Evolutionary conservation across 2,888 invertebrate genomes (phyloP).

Genomic region (Glyphotaelius pellucidus): DNA sequence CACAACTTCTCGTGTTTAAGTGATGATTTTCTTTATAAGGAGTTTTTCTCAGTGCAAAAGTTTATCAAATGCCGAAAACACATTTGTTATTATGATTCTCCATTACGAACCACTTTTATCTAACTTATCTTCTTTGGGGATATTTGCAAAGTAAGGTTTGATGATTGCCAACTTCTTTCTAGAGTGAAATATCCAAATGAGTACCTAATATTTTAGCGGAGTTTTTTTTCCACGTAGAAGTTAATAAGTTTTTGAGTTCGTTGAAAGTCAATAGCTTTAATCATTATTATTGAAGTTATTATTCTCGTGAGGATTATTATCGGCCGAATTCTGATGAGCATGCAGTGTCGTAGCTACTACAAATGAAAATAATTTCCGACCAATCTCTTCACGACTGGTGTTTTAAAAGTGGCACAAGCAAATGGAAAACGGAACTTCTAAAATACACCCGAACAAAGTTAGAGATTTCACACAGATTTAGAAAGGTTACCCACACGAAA

Average conservation of each 20-base stretch:
- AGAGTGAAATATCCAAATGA: not conserved
- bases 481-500: not conserved
- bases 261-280: not conserved
- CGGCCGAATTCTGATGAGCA: not conserved
- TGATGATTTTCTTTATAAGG: not conserved
- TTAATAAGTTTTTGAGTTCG: not conserved
- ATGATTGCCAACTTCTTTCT: not conserved
- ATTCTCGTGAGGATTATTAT: too few species aligned
- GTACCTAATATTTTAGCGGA: not conserved
- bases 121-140: not conserved
- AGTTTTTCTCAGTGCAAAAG: conserved; percentile 2
- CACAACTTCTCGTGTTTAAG: not conserved
- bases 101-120: not conserved
- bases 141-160: not conserved
- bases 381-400: not conserved
- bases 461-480: not conserved
- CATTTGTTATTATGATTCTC: not conserved
- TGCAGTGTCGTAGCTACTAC: not conserved
- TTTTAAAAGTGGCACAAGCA: not conserved
- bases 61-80: not conserved
- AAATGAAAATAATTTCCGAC: not conserved
- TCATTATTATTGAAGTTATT: not conserved
- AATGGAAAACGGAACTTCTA: not conserved
- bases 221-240: not conserved
- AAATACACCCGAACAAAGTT: not conserved